A percentile compares a stretch with the other conserved stretches of the same genome.
Evolutionary conservation across 1,140 invertebrate species (phyloP).

Genomic region (Daktulosphaira vitifoliae): DNA sequence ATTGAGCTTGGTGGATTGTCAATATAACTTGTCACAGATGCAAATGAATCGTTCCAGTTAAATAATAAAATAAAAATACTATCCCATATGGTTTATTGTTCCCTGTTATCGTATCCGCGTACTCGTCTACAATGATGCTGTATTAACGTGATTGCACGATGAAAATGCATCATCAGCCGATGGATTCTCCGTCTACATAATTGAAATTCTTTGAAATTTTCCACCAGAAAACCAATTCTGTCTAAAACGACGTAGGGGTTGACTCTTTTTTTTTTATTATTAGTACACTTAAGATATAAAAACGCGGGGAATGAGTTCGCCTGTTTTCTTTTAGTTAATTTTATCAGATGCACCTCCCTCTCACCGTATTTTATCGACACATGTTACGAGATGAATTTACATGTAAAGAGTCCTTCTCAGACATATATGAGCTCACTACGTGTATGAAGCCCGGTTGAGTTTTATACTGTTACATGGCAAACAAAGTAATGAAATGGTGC

Average conservation of each 20-base stretch:
- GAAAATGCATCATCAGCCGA: conserved; percentile 5
- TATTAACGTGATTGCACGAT: background rate
- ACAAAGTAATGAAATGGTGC: conserved; percentile 1
- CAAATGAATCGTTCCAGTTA: conserved; percentile 17
- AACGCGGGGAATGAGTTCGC: conserved; percentile 7
- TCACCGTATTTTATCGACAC: conserved; percentile 27
- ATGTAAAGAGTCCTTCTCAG: conserved; percentile 3
- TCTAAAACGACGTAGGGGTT: background rate
- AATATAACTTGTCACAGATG: conserved; percentile 24
- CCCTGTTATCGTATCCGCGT: background rate
- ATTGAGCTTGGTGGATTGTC: conserved; percentile 21
- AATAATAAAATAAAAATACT: conserved; percentile 1
- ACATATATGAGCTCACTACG: background rate
- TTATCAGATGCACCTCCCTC: conserved; percentile 15
- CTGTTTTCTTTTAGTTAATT: conserved; percentile 30
- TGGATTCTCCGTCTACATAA: conserved; percentile 3
- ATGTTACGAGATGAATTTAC: conserved; percentile 26
- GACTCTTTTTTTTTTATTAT: too few species aligned
- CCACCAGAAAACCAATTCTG: conserved; percentile 22
- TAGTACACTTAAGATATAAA: background rate
- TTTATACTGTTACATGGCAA: background rate
- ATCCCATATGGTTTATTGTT: conserved; percentile 3
- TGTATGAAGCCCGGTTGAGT: background rate
- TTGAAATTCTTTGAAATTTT: conserved; percentile 30
- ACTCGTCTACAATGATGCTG: background rate